A percentile compares a stretch with the other conserved stretches of the same genome.
Evolutionary conservation across 2,113 vertebrate genomes (phyloP).

Genomic region (Dicaeum eximium): DNA sequence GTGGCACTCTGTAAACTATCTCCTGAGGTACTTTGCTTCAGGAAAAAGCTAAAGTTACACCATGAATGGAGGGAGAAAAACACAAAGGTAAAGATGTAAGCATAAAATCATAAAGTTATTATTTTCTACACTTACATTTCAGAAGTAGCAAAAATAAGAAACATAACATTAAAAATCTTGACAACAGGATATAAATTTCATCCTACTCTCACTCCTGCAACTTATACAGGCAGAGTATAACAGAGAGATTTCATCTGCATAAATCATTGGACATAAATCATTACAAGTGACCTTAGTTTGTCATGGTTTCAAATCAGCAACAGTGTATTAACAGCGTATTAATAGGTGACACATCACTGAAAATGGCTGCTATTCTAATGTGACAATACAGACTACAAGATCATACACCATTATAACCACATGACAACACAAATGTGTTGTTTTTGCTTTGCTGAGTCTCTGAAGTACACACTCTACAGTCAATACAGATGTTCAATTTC

Average conservation of each 20-base stretch:
- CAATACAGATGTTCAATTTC: not conserved
- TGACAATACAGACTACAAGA: not conserved
- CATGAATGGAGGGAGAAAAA: not conserved
- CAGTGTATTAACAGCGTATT: not conserved
- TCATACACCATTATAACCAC: not conserved
- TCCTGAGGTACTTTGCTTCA: constrained; percentile 90
- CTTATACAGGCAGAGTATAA: not conserved
- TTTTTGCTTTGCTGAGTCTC: not conserved
- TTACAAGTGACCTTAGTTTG: not conserved
- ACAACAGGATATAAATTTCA: not conserved
- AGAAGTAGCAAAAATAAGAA: not conserved
- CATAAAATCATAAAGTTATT: not conserved
- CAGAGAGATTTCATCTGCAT: not conserved
- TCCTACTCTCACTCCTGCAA: not conserved
- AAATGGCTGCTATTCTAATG: not conserved
- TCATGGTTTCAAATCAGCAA: not conserved
- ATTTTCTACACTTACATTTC: not conserved
- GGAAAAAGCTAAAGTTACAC: constrained; percentile 79
- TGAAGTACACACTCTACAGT: not conserved
- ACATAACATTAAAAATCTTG: not conserved
- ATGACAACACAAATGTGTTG: fast-evolving
- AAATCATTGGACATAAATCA: not conserved
- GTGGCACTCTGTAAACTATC: constrained; percentile 89
- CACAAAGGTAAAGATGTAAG: not conserved
- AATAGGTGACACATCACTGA: not conserved